Base-by-base conservation (phyloP, 30 jellyfish, hydroid and myxozoan genomes). In the Pseudorhiza aurosa region DNA sequence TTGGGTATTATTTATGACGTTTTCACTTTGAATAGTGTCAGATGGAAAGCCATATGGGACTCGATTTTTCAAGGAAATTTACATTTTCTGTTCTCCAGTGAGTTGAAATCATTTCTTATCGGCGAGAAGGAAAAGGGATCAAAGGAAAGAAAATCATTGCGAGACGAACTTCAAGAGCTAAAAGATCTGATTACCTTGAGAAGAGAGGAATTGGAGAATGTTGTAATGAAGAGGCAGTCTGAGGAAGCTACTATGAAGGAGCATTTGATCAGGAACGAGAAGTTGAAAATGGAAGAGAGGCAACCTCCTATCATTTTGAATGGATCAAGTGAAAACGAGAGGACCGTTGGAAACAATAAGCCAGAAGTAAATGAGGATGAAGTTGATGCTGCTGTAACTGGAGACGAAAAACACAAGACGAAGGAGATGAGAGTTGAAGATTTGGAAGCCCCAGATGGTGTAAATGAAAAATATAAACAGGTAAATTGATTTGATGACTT, bases 361-460 rank as follows among this genome's bases (percentile, higher is more conserved):
- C n/a, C 63, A 49, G 63, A 49, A 26, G n/a, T 29, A 17, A 42
- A 30, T 21, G 19, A 26, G 17, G 21, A 19, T 1, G 8, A 33
- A 5, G 58, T 35, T 17, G 35, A n/a, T 64, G 58, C 8, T 6
- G 63, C n/a, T 12, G 33, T 14, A 11, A 28, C 30, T 12, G 35
- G 58, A n/a, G 58, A 29, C 26, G 45, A 73, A 9, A 31, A 39
- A 53, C 62, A 44, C 4, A 27, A 15, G 49, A 14, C 64, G 35
- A 75, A 44, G 1, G 90, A 64, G 18, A 80, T 80, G 43, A 70
- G 70, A 36, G 24, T 80, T 33, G 91, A 80, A 39, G 91, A 80
- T 65, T 44, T 80, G 64, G 84, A 80, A 36, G 75, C 19, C 10
- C 33, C 68, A 17, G 33, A 25, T 10, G 33, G 11, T 11, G 8